Evolutionary conservation across 2,888 invertebrate species (phyloP).

Genomic region (Monochamus alternatus): DNA sequence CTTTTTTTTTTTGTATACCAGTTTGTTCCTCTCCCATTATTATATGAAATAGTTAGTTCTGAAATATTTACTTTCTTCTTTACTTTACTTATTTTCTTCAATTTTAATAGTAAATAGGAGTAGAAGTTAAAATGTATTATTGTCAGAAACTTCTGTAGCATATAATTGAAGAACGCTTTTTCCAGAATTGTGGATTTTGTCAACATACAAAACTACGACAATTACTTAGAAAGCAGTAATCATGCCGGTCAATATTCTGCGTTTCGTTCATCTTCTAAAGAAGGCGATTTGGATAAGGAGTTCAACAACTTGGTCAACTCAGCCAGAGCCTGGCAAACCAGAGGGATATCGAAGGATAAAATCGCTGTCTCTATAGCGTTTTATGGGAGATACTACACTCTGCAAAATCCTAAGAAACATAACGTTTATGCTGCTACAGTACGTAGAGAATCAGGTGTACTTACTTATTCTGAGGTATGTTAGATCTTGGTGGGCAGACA

Average conservation of each 20-base stretch:
- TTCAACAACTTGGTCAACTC: not conserved
- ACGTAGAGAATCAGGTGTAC: not conserved
- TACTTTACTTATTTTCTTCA: no score
- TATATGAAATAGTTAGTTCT: no score
- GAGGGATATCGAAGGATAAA: constrained; percentile 2
- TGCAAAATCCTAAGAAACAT: constrained; percentile 7
- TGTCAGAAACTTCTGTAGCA: no score
- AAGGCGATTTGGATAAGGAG: not conserved
- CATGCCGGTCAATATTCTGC: not conserved
- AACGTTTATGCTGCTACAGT: not conserved
- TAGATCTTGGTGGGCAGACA: not conserved
- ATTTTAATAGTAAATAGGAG: no score
- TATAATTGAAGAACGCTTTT: no score
- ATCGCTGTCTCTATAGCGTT: constrained; percentile 1
- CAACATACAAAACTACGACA: constrained; percentile 3
- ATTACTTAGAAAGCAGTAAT: not conserved
- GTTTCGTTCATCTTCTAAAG: not conserved
- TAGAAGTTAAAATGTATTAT: no score
- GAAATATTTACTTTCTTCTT: no score
- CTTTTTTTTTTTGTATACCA: no score
- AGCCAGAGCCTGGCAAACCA: not conserved
- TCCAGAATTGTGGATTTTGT: constrained; percentile 8
- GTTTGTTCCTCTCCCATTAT: no score
- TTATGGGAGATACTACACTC: constrained; percentile 15
- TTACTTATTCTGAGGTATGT: constrained; percentile 11